These are phyloP conservation scores for Oasisia sp. DNA, from an alignment of 2,888 invertebrate species.

Conservation along the genomic window DNA sequence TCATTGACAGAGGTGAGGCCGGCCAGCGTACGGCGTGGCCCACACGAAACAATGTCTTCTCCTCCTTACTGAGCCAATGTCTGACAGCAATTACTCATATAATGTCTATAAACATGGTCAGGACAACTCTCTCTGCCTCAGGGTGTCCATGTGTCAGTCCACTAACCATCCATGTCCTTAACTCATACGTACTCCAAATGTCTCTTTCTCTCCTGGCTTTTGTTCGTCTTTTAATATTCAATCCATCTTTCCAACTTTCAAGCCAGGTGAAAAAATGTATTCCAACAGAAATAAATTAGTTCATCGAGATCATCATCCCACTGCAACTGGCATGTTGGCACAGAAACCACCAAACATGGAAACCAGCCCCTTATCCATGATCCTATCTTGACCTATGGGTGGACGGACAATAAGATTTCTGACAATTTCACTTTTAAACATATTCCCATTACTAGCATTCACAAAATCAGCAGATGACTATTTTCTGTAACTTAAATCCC, in stretches of 20 bases:
- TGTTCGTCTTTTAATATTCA: neutral
- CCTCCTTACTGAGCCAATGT: neutral
- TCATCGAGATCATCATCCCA: neutral
- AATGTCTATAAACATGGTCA: neutral
- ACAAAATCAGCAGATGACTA: no score
- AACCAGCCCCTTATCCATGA: neutral
- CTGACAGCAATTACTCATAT: neutral
- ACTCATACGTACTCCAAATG: neutral
- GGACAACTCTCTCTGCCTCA: neutral
- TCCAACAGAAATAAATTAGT: neutral
- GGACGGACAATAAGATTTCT: no score
- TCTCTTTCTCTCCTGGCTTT: neutral
- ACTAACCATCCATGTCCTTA: neutral
- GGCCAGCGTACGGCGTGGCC: neutral
- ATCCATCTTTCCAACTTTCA: neutral
- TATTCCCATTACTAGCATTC: no score
- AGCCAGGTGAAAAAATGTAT: neutral
- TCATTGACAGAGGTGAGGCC: neutral
- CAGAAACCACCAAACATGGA: neutral
- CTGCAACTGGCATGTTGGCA: neutral
- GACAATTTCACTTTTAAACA: no score
- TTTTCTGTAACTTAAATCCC: no score
- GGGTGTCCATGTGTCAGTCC: neutral
- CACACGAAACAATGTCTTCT: neutral
- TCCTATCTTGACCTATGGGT: neutral